Conservation (phyloP, 2,113 vertebrate species). For the Pygoscelis adeliae region DNA sequence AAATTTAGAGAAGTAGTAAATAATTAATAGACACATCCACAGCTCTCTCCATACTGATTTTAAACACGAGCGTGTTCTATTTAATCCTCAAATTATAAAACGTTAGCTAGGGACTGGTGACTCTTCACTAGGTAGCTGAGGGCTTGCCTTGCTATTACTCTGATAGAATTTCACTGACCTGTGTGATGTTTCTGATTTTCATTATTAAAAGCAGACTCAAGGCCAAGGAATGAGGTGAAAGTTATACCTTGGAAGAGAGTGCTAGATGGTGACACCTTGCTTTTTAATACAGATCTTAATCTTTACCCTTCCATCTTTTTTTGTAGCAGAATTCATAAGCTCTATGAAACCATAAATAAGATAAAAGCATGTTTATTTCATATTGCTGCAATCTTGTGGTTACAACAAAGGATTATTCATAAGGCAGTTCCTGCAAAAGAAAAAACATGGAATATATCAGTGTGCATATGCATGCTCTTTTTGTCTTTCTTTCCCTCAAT, state of each 20-base stretch:
- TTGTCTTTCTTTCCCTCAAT: neutral
- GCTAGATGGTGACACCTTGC: neutral
- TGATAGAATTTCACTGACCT: neutral
- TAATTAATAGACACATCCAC: neutral
- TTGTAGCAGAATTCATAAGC: neutral
- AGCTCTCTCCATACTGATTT: neutral
- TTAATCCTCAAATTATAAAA: slow-evolving; percentile 1
- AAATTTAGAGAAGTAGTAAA: neutral
- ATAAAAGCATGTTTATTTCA: neutral
- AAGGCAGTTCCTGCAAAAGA: neutral
- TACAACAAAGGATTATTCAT: neutral
- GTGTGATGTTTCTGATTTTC: neutral
- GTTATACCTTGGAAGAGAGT: neutral
- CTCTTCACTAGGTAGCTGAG: neutral
- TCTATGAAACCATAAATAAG: neutral
- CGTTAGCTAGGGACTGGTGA: neutral
- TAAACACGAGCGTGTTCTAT: neutral
- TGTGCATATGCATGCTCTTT: neutral
- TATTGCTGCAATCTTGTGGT: neutral
- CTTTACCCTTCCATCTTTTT: neutral
- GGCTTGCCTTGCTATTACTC: neutral
- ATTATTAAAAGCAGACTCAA: neutral
- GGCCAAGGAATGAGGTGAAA: neutral
- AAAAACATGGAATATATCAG: neutral
- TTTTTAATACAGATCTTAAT: neutral